Evolutionary conservation across 2,113 vertebrate species (phyloP).

Genomic region (Micromys minutus): DNA sequence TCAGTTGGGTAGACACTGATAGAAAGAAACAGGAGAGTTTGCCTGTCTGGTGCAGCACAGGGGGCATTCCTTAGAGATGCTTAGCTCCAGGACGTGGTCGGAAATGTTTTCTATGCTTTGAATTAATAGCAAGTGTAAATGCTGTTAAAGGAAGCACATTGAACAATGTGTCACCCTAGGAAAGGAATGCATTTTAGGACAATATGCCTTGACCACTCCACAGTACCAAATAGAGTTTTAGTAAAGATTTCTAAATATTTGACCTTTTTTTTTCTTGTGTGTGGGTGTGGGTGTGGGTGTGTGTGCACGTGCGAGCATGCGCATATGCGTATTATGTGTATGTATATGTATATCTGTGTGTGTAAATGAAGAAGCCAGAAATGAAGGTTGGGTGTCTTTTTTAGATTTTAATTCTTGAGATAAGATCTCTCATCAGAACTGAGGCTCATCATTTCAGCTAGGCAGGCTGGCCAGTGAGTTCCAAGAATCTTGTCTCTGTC

Average conservation of each 20-base stretch:
- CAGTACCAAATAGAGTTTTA: background rate
- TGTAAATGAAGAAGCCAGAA: background rate
- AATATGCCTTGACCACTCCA: background rate
- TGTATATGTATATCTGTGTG: background rate
- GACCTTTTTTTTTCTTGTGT: background rate
- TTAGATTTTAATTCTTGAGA: background rate
- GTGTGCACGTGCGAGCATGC: background rate
- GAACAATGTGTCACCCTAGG: constrained; percentile 1
- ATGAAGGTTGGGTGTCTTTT: background rate
- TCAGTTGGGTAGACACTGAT: background rate
- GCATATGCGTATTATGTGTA: background rate
- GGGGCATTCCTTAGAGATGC: background rate
- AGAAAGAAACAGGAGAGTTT: background rate
- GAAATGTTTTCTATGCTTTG: background rate
- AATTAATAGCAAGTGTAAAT: background rate
- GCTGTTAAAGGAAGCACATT: background rate
- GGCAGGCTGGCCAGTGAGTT: background rate
- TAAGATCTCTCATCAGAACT: background rate
- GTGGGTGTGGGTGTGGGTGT: background rate
- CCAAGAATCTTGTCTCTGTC: background rate
- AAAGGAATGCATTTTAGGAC: constrained; percentile 10
- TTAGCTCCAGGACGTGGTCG: background rate
- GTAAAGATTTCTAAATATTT: constrained; percentile 35
- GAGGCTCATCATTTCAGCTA: too few species aligned
- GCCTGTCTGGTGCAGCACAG: background rate